Conservation (phyloP, 2,113 vertebrate genomes). For the Oxyruncus cristatus region DNA sequence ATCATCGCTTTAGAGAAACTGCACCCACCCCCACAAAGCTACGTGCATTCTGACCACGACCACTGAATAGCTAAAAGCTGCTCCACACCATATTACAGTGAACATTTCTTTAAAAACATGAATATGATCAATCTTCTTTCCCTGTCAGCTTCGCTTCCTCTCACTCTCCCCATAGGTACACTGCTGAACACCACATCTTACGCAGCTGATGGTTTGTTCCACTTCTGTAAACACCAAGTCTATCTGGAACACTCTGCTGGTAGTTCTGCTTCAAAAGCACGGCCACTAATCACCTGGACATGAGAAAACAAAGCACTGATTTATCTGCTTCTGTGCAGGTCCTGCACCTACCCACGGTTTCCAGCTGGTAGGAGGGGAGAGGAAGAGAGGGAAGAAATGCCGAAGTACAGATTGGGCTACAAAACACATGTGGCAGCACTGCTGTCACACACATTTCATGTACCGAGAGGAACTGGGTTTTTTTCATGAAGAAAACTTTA, state of each 20-base stretch:
- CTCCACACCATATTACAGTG: not conserved
- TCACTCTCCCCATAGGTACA: not conserved
- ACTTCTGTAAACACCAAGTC: not conserved
- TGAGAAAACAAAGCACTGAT: not conserved
- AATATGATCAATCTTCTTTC: not conserved
- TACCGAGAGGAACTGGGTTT: not conserved
- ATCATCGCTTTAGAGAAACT: not conserved
- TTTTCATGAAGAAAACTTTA: not conserved
- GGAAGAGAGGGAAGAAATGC: not conserved
- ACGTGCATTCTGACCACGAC: accelerated
- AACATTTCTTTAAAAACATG: not conserved
- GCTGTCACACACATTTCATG: not conserved
- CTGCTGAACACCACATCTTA: not conserved
- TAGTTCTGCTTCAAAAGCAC: not conserved
- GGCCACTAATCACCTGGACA: not conserved
- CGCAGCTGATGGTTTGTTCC: not conserved
- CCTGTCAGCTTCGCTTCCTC: not conserved
- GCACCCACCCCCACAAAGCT: not conserved
- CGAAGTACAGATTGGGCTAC: not conserved
- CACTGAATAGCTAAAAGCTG: not conserved
- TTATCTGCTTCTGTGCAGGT: not conserved
- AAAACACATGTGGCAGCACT: not conserved
- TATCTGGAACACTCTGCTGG: not conserved
- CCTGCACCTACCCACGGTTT: not conserved
- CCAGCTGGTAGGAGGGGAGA: not conserved